These are phyloP conservation scores for Agrenia bidenticulata DNA, from an alignment of 2,888 invertebrate species.

Conservation along the genomic window DNA sequence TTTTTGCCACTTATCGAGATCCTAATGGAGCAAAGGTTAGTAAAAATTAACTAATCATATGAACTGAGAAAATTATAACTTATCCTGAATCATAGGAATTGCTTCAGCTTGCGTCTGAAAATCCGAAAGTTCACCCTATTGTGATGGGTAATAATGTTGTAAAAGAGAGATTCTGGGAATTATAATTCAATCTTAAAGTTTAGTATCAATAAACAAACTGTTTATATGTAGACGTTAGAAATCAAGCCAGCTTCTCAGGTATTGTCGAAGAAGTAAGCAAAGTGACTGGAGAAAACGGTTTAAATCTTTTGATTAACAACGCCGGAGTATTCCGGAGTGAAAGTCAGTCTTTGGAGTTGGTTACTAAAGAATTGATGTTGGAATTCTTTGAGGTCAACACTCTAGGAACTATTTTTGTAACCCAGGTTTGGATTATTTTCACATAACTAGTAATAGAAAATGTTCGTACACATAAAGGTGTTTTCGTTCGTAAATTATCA, in stretches of 20 bases:
- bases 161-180: too few relatives aligned
- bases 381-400: conserved; percentile 74
- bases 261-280: conserved; percentile 68
- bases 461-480: neutral
- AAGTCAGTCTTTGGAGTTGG: conserved; percentile 68
- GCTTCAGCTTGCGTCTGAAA: neutral
- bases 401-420: conserved; percentile 76
- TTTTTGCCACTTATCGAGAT: conserved; percentile 82
- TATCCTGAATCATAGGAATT: conserved; percentile 1
- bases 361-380: conserved; percentile 65
- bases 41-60: neutral
- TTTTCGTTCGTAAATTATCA: neutral
- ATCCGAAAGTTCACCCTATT: neutral
- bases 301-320: conserved; percentile 86
- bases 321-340: conserved; percentile 73
- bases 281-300: conserved; percentile 67
- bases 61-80: conserved; percentile 53
- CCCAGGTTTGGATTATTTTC: conserved; percentile 65
- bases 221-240: conserved; percentile 71
- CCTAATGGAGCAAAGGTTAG: conserved; percentile 64
- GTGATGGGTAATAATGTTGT: conserved; percentile 13
- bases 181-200: too few relatives aligned
- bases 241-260: conserved; percentile 65
- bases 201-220: too few relatives aligned
- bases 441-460: too few relatives aligned